Evolutionary conservation across 2,888 invertebrate genomes (phyloP), one percentile per base, ranked within the genome.

Genomic region (Pristionchus arcanus): DNA sequence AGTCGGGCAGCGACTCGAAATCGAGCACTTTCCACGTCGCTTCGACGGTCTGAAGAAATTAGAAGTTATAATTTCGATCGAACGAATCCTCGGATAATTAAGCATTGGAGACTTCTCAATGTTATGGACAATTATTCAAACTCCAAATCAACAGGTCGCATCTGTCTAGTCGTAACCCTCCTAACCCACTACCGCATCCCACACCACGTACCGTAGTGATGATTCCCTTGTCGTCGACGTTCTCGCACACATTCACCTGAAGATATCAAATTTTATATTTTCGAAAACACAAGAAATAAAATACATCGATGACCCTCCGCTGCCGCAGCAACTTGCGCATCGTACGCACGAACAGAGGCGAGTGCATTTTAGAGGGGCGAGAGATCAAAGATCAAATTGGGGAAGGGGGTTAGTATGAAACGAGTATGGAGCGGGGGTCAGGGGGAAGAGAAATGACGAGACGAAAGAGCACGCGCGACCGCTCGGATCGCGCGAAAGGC

Each of bases 1-100:
- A 99, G 94, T 97, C 97, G 15, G 99, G 99, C 93, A 99, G 96
- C 95, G 95, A 94, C 91, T 96, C 95, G 92, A 98, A 99, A 95
- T 98, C 98, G 87, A 95, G 92, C 37, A 94, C 95, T 66, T 93
- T 93, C 95, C 95, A 95, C 63, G 89, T 88, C 31, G 89, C 83
- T 34, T n/a, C 92, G 90, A 42, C 93, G 93, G 63, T 93, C 92
- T 92, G 92, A 91, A 19, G 88, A 16, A 9, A 68, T 16, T 0
- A 74, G 4, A 21, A 34, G 49, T 42, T 25, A n/a, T 34, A 2
- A 71, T 16, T 34, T 71, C 2, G 21, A 13, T 3, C 31, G 16
- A 71, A 71, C 2, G 55, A 55, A 85, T n/a, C 28, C 28, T 5
- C 9, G 2, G 25, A 13, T 15, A 1, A 68, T 25, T 9, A 28